Evolutionary conservation across 2,113 vertebrate species (phyloP), one percentile per base, ranked within the genome.

Genomic region (Plectropomus leopardus): DNA sequence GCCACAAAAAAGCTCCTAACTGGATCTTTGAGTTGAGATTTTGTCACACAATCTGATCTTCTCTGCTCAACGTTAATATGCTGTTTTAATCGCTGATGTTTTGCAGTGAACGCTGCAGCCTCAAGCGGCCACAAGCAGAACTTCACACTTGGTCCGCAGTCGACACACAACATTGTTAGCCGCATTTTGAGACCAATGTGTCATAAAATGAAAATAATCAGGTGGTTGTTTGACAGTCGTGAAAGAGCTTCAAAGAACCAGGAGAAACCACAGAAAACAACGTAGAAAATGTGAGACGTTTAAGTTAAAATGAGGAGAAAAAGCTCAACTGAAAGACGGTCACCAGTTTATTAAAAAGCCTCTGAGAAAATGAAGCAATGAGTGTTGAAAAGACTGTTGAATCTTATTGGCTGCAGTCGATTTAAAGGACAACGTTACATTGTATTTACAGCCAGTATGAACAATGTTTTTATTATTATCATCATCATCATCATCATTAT

Each of bases 241-340:
- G 59, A 86, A 64, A 60, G 2, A 15, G 23, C 58, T 58, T 70
- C 23, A 6, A n/a, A 55, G 11, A 59, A 58, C 67, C 44, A 67
- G 21, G 48, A 63, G 68, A 74, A 80, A 83, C 76, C 71, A 77
- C 23, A 60, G 40, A 86, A 83, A 72, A 61, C 36, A 40, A 7
- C 11, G 2, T n/a, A 21, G 1, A 9, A n/a, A 32, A 55, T 5
- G 13, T 26, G 26, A 30, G 26, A 34, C 0, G 7, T 9, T n/a
- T n/a, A n/a, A n/a, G n/a, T n/a, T n/a, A n/a, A n/a, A n/a, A n/a
- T n/a, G n/a, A n/a, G n/a, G n/a, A n/a, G 28, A 16, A 14, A 57
- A 47, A 58, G 32, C 32, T 19, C 30, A 45, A 16, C 14, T 24
- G 23, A 9, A 6, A n/a, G 15, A 11, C 23, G 17, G 40, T 45